Percentiles rank a stretch among this genome's conserved stretches.
Conservation (phyloP, 1,140 invertebrate species). For the Helicoverpa zea region DNA sequence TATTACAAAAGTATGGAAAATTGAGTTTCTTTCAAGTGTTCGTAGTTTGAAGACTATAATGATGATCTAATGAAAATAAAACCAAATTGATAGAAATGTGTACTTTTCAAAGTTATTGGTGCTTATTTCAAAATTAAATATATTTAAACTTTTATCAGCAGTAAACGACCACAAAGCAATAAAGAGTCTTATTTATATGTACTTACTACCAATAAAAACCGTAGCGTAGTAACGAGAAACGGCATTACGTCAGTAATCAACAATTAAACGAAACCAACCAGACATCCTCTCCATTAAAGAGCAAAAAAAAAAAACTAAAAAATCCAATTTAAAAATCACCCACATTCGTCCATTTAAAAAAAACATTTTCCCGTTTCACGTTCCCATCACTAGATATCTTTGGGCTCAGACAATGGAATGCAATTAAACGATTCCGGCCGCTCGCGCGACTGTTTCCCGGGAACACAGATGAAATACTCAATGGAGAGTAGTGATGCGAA, state of each 20-base stretch:
- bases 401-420: slow-evolving; percentile 46
- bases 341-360: not conserved
- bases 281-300: not conserved
- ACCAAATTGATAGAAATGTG: not conserved
- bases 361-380: not conserved
- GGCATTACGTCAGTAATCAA: no score
- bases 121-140: no score
- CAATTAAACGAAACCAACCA: not conserved
- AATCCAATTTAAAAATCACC: not conserved
- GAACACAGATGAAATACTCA: not conserved
- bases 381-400: slow-evolving; percentile 41
- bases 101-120: no score
- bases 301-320: not conserved
- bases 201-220: no score
- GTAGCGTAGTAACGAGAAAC: no score
- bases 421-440: slow-evolving; percentile 38
- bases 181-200: no score
- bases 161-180: no score
- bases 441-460: slow-evolving; percentile 28
- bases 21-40: not conserved
- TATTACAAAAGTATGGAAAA: not conserved
- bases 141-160: no score
- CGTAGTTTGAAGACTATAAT: not conserved
- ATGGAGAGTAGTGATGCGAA: slow-evolving; percentile 1
- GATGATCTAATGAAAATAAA: not conserved